phyloP scores from a whole-genome alignment of 2,888 invertebrate genomes.

The Junonia oenone region DNA sequence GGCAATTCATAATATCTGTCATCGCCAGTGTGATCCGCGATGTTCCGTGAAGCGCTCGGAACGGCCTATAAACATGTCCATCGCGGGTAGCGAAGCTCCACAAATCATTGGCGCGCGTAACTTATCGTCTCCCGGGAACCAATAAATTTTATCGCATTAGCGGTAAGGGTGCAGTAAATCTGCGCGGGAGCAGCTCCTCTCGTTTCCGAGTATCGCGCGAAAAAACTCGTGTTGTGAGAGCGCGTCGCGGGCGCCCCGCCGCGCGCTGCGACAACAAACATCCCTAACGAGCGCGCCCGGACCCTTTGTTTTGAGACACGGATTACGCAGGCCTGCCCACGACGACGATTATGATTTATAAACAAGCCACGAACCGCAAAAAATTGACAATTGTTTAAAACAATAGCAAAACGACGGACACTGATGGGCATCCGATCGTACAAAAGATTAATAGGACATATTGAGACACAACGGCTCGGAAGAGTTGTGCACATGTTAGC shows the following conservation, averaged over 20 bases:
- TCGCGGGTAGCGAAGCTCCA: conserved; percentile 13
- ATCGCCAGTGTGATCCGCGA: conserved; percentile 3
- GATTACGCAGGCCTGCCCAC: conserved; percentile 12
- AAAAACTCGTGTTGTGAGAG: conserved; percentile 26
- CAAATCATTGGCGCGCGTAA: conserved; percentile 25
- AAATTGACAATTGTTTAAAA: conserved; percentile 15
- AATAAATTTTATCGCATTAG: conserved; percentile 55
- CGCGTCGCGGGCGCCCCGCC: conserved; percentile 42
- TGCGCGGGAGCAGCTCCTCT: conserved; percentile 34
- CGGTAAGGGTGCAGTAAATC: conserved; percentile 44
- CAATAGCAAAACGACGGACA: conserved; percentile 7
- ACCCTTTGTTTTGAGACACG: conserved; percentile 12
- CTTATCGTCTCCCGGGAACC: conserved; percentile 47
- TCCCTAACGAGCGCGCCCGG: conserved; percentile 32
- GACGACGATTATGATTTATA: conserved; percentile 10
- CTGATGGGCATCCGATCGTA: background rate
- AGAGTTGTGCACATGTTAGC: conserved; percentile 4
- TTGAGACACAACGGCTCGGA: background rate
- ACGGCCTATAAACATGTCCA: conserved; percentile 29
- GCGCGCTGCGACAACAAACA: conserved; percentile 31
- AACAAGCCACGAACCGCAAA: conserved; percentile 11
- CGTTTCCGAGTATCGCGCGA: conserved; percentile 44
- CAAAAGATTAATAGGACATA: background rate
- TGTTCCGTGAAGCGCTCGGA: conserved; percentile 29
- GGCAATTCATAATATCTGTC: conserved; percentile 18